Evolutionary conservation across 30 jellyfish, hydroid and myxozoan species (phyloP), one percentile per base, ranked within the genome.

Genomic region (Hydractinia echinata): DNA sequence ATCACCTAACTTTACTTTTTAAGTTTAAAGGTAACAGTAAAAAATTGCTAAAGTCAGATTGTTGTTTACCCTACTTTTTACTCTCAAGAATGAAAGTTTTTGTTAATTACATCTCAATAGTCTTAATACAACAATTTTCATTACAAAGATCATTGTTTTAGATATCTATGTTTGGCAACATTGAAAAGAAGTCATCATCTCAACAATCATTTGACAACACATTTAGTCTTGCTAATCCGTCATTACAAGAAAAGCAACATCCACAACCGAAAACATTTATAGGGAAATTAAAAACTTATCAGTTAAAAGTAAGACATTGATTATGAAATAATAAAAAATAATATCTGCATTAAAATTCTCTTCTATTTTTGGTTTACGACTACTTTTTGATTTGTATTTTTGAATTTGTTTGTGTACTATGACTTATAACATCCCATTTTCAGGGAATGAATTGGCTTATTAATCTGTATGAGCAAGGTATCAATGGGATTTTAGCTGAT

Each of bases 401-500:
- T 55, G 39, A 2, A 39, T 44, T 74, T 13, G 16, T 13, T 69
- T 14, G 79, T n/a, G 52, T 53, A 21, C 19, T 53, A 68, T 55
- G 11, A 10, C 16, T 19, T 67, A n/a, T n/a, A n/a, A n/a, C 44
- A 30, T 30, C 44, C 44, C 2, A 30, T 30, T 52, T 76, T 20
- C 4, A 86, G 92, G 99, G 99, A 53, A 89, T 94, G 99, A 88
- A 88, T 80, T 94, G 99, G 99, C 83, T 94, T 39, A 89, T 94
- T 10, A 89, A 89, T 76, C 87, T 94, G 15, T 94, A 94, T 79
- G 96, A 94, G 77, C 95, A 94, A 92, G 99, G 99, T 5, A 88
- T 94, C 49, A 94, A 94, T 79, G 99, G 99, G 21, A 94, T 94
- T 55, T 96, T 94, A 67, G 99, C 99, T 16, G 99, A 94, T 85